Evolutionary conservation across 2,113 vertebrate species (phyloP), one percentile per base, ranked within the genome.

Genomic region (Nothocercus nigrocapillus): DNA sequence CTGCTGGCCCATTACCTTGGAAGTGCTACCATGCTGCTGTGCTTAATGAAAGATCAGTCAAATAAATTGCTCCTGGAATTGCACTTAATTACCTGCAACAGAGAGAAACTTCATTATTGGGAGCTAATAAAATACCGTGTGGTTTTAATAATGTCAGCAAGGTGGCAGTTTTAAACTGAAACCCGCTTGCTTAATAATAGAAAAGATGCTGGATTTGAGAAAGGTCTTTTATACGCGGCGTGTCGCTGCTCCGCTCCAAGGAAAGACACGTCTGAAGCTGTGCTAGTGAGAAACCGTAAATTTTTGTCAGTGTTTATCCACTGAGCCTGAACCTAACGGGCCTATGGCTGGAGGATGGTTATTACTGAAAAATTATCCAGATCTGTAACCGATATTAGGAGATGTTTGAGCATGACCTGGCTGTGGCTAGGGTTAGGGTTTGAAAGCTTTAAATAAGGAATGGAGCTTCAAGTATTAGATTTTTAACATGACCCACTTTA

Each of bases 121-220:
- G 40, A 9, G 4, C 32, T 86, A 86, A 85, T 63, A 88, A 95
- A 89, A 53, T 45, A 69, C 5, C 62, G 62, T 32, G 54, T 84
- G 74, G 66, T 66, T 66, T 88, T 82, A 69, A 76, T 56, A 40
- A 90, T 85, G 63, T 62, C 5, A 5, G 47, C 19, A 68, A 61
- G 27, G 47, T 76, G 86, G 40, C 73, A 93, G 77, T 62, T 95
- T 89, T 64, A 82, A 93, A 82, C 32, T 44, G 90, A 94, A 92
- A 87, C 12, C 36, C 85, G 66, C 62, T 80, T 72, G 58, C 74
- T 95, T 82, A 84, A 58, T 86, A 85, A 86, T 72, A 83, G 82
- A 82, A 42, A 54, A 53, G 58, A 44, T n/a, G 32, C 34, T 25
- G 62, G 70, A 59, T 66, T 42, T 73, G 83, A 87, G 67, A 1